Conservation (phyloP, 2,797 vertebrate species). For the Acanthis flammea region DNA sequence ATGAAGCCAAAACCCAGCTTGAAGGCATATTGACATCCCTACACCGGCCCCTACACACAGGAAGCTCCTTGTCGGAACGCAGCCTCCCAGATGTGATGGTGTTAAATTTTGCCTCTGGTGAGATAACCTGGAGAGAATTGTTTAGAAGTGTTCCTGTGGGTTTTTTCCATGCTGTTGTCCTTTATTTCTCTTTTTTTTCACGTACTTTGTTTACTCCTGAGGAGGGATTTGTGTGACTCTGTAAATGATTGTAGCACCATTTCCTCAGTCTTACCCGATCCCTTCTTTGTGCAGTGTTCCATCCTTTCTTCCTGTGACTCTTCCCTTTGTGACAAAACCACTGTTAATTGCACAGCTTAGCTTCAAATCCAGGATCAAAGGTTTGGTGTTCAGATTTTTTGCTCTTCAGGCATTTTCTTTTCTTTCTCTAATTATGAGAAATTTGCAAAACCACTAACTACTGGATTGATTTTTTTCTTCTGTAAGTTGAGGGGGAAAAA, state of each 20-base stretch:
- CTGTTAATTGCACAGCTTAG: slow-evolving; percentile 7
- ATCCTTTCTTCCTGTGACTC: background rate
- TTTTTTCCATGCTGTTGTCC: background rate
- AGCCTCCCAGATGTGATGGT: background rate
- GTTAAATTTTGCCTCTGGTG: background rate
- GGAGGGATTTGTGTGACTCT: background rate
- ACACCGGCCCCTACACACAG: background rate
- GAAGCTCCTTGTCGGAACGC: background rate
- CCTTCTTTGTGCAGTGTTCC: background rate
- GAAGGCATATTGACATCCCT: background rate
- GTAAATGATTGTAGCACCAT: background rate
- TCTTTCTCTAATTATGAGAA: background rate
- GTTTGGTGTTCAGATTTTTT: slow-evolving; percentile 12
- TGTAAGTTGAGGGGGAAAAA: background rate
- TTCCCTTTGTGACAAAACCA: background rate
- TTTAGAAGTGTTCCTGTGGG: background rate
- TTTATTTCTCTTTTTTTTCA: background rate
- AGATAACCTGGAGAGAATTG: background rate
- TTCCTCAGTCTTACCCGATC: background rate
- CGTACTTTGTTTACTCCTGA: background rate
- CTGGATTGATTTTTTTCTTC: background rate
- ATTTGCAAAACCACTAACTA: background rate
- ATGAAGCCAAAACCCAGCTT: background rate
- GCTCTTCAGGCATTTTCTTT: slow-evolving; percentile 5
- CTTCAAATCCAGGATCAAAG: background rate